phyloP scores from a whole-genome alignment of 2,113 vertebrate species.

The Motacilla tschutschensis region DNA sequence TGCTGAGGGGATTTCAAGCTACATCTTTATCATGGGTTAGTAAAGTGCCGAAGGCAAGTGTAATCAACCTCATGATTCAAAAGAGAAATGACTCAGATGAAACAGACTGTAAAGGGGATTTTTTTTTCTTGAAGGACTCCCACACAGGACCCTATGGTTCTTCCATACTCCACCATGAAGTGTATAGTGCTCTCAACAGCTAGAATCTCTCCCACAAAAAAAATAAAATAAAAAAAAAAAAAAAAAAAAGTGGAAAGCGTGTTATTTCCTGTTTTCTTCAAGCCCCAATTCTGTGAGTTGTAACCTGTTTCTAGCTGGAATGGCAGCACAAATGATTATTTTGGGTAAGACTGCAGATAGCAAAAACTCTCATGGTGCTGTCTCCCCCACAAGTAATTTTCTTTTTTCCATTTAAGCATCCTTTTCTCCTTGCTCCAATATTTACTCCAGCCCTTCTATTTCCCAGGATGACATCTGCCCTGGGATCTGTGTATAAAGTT shows the following conservation, averaged over 20 bases:
- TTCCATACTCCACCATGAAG: not conserved
- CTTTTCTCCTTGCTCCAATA: not conserved
- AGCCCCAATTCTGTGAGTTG: not conserved
- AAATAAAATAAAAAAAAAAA: not conserved
- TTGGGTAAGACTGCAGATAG: conserved; percentile 1
- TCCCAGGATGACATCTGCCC: not conserved
- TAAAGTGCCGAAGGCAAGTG: not conserved
- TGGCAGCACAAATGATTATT: conserved; percentile 12
- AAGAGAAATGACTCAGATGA: not conserved
- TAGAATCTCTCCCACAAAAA: not conserved
- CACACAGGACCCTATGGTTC: not conserved
- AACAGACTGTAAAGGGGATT: not conserved
- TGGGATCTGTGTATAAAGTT: not conserved
- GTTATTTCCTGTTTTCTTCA: conserved; percentile 7
- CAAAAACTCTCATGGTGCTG: not conserved
- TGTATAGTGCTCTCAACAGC: not conserved
- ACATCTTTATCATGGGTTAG: not conserved
- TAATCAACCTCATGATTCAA: conserved; percentile 29
- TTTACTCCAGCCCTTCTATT: not conserved
- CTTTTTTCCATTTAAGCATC: not conserved
- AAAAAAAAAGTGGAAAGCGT: not conserved
- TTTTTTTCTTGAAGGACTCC: conserved; percentile 16
- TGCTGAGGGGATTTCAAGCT: conserved; percentile 12
- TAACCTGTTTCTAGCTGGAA: not conserved
- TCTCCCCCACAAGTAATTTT: not conserved